phyloP scores from a whole-genome alignment of 2,888 invertebrate species.

The Trichacis sp. region DNA sequence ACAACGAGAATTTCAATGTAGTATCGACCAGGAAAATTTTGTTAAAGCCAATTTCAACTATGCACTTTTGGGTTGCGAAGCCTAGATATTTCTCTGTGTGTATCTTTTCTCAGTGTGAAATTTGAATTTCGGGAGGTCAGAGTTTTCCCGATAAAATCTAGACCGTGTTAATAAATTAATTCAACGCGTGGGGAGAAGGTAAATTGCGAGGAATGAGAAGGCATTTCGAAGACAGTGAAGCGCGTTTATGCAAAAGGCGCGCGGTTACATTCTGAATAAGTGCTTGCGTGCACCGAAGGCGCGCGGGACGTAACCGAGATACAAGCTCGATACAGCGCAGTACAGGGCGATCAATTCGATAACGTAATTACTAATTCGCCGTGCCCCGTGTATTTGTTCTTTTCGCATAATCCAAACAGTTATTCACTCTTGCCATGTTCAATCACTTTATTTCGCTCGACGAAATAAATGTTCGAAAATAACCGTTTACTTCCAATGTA shows the following conservation, averaged over 20 bases:
- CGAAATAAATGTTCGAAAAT: background rate
- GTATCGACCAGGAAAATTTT: no score
- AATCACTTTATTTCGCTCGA: background rate
- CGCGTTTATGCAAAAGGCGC: constrained; percentile 13
- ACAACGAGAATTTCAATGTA: no score
- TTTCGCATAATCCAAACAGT: constrained; percentile 34
- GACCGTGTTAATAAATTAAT: no score
- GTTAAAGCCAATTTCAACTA: no score
- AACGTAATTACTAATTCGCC: constrained; percentile 63
- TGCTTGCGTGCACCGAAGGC: constrained; percentile 55
- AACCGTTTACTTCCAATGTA: background rate
- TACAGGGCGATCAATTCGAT: constrained; percentile 61
- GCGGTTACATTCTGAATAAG: constrained; percentile 38
- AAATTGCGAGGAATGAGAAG: no score
- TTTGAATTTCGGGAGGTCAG: no score
- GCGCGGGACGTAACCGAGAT: constrained; percentile 61
- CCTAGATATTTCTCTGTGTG: no score
- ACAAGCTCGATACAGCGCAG: constrained; percentile 59
- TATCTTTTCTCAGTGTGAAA: no score
- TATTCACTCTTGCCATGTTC: constrained; percentile 8
- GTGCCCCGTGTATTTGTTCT: constrained; percentile 51
- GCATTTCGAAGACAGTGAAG: background rate
- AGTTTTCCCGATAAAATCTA: no score
- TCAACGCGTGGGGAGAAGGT: no score
- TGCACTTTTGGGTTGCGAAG: no score